Percentiles rank a stretch among this genome's conserved stretches.
phyloP scores from a whole-genome alignment of 2,797 vertebrate species.

The Peromyscus attwateri region DNA sequence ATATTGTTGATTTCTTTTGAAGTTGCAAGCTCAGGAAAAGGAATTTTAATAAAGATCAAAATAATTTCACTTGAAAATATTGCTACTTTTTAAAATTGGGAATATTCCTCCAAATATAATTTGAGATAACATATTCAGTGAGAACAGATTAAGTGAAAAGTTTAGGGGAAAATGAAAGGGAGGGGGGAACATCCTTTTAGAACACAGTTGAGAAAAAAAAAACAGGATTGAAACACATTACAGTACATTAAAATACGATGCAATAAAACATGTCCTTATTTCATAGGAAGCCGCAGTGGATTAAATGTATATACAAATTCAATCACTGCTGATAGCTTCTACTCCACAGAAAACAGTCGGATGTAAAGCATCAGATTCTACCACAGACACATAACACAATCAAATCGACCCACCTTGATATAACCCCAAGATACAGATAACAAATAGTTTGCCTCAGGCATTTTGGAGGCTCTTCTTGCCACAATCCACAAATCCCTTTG shows the following conservation, averaged over 20 bases:
- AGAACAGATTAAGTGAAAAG: conserved; percentile 55
- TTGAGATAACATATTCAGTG: background rate
- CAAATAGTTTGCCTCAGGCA: conserved; percentile 98
- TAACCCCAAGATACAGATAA: conserved; percentile 98
- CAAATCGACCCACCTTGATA: conserved; percentile 95
- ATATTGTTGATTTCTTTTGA: conserved; percentile 63
- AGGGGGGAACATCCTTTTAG: conserved; percentile 43
- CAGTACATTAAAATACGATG: conserved; percentile 42
- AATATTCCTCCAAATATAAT: conserved; percentile 48
- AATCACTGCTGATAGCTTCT: conserved; percentile 38
- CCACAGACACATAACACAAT: conserved; percentile 56
- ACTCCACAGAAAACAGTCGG: conserved; percentile 51
- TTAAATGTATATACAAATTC: conserved; percentile 27
- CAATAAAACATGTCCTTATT: background rate
- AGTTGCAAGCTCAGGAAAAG: conserved; percentile 32
- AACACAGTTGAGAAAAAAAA: background rate
- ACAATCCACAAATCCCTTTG: conserved; percentile 86
- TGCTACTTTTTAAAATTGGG: background rate
- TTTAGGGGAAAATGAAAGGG: conserved; percentile 49
- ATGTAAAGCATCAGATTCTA: conserved; percentile 32
- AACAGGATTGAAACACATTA: conserved; percentile 42
- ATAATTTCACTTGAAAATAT: conserved; percentile 59
- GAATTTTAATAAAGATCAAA: conserved; percentile 45
- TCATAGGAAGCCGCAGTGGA: conserved; percentile 5
- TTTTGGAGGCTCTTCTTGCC: conserved; percentile 91